These are phyloP conservation scores for Pavo muticus DNA, from an alignment of 2,113 vertebrate genomes.

Conservation along the genomic window DNA sequence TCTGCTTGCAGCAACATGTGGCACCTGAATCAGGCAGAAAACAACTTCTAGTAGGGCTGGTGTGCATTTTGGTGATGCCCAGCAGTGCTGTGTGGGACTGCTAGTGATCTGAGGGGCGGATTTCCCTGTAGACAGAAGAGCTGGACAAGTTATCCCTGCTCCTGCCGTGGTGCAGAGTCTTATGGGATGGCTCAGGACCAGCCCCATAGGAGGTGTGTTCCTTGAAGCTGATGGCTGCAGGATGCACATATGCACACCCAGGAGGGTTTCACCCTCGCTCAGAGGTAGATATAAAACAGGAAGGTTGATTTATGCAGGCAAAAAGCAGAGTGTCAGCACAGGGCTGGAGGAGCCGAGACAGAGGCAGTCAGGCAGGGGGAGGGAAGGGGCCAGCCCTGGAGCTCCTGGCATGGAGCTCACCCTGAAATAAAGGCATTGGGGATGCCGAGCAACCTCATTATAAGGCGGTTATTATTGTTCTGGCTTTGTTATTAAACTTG, in stretches of 20 bases:
- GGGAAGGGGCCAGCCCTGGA: accelerated
- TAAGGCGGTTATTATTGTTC: conserved; percentile 13
- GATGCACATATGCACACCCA: not conserved
- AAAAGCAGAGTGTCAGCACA: not conserved
- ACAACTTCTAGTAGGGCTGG: not conserved
- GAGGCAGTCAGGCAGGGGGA: accelerated
- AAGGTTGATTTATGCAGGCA: not conserved
- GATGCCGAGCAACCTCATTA: not conserved
- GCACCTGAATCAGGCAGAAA: not conserved
- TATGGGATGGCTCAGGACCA: not conserved
- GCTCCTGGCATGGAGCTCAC: not conserved
- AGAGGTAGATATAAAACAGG: not conserved
- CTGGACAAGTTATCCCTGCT: not conserved
- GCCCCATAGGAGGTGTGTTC: not conserved
- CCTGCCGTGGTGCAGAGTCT: not conserved
- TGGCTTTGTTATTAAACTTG: conserved; percentile 42
- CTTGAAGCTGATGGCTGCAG: not conserved
- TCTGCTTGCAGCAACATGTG: accelerated
- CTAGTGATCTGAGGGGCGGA: not conserved
- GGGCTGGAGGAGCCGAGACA: not conserved
- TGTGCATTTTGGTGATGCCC: accelerated
- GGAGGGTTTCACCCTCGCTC: not conserved
- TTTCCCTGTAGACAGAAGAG: not conserved
- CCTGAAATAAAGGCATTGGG: not conserved
- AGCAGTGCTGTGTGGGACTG: not conserved